phyloP scores from a whole-genome alignment of 2,888 invertebrate genomes.

The Galerucella calmariensis region DNA sequence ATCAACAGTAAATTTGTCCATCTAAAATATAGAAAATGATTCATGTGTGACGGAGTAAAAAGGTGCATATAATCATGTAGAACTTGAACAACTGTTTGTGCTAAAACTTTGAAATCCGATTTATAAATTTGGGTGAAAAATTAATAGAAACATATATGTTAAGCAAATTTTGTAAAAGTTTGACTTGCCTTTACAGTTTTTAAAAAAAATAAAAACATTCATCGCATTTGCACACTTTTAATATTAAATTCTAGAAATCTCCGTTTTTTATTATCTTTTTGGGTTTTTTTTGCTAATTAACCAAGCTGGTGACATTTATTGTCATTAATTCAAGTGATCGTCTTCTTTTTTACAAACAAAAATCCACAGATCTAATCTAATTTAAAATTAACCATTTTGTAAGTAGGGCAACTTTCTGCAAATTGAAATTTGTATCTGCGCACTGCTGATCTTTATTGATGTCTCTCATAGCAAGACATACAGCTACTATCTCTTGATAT shows the following conservation, averaged over 20 bases:
- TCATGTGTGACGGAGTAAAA: no score
- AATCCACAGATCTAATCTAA: no score
- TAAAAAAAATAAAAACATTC: slow-evolving; percentile 20
- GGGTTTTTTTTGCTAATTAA: slow-evolving; percentile 1
- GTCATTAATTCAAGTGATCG: not conserved
- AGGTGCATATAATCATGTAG: not conserved
- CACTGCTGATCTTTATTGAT: no score
- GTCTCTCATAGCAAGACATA: no score
- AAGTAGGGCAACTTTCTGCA: no score
- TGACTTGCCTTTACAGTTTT: slow-evolving; percentile 17
- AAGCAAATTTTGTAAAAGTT: not conserved
- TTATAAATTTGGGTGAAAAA: not conserved
- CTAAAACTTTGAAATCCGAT: not conserved
- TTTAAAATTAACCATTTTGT: no score
- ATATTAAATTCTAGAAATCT: slow-evolving; percentile 18
- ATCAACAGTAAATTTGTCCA: slow-evolving; percentile 72
- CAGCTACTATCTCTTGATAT: no score
- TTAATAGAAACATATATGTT: not conserved
- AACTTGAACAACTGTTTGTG: not conserved
- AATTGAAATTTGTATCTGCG: no score
- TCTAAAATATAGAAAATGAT: slow-evolving; percentile 47
- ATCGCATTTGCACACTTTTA: slow-evolving; percentile 24
- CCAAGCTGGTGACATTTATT: slow-evolving; percentile 4
- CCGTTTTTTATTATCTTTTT: slow-evolving; percentile 18
- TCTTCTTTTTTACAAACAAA: not conserved